Conservation (phyloP, 2,797 vertebrate species). For the Takifugu ocellatus region DNA sequence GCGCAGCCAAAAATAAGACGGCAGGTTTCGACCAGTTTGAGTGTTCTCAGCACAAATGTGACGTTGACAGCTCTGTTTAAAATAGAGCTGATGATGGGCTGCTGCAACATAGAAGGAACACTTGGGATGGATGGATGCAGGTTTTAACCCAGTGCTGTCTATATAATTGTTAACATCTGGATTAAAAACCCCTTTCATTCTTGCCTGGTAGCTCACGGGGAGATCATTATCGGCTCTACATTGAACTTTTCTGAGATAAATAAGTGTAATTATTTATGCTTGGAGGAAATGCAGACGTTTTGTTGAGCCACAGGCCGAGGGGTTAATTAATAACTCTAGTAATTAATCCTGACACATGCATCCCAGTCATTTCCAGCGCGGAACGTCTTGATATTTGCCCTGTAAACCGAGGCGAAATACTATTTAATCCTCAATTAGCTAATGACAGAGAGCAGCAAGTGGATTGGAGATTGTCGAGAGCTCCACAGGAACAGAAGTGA, state of each 20-base stretch:
- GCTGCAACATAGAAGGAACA: neutral
- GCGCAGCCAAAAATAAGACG: conserved; percentile 25
- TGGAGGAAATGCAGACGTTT: neutral
- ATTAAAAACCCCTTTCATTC: neutral
- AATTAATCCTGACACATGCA: conserved; percentile 7
- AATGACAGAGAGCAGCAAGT: conserved; percentile 9
- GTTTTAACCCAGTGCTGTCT: neutral
- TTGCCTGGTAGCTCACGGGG: conserved; percentile 15
- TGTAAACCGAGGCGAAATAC: conserved; percentile 33
- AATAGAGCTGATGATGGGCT: conserved; percentile 12
- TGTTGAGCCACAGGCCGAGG: conserved; percentile 1
- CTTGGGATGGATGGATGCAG: neutral
- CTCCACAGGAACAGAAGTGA: conserved; percentile 24
- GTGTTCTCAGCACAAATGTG: conserved; percentile 9
- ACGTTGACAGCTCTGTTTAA: conserved; percentile 16
- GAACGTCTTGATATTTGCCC: conserved; percentile 8
- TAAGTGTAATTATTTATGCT: conserved; percentile 1
- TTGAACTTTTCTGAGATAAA: conserved; percentile 15
- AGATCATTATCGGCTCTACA: conserved; percentile 24
- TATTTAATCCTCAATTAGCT: conserved; percentile 18
- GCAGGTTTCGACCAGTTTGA: conserved; percentile 23
- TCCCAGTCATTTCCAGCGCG: conserved; percentile 7
- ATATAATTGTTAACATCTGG: no score
- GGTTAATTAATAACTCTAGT: conserved; percentile 2
- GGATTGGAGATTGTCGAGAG: conserved; percentile 11